Evolutionary conservation across 2,113 vertebrate species (phyloP), one percentile per base, ranked within the genome.

Genomic region (Sterna hirundo): DNA sequence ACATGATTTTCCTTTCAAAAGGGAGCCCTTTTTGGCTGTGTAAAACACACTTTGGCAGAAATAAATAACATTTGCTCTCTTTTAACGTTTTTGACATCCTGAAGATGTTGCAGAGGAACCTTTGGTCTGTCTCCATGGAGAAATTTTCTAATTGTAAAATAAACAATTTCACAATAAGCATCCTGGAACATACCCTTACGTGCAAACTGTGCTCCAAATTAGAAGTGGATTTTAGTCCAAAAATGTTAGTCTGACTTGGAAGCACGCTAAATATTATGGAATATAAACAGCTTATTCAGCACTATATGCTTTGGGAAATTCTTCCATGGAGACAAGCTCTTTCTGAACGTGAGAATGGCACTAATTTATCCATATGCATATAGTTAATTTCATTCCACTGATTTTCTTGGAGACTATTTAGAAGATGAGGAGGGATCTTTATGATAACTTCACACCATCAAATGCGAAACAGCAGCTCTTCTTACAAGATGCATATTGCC

Each of bases 201-300:
- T 81, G 60, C 30, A 94, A 83, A 71, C 42, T 88, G 9, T 74
- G 25, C 34, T 93, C 68, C n/a, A 78, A 90, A 94, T 58, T 54
- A 83, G 83, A 83, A 95, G 54, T 76, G 49, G 9, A 51, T 90
- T 93, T 93, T 36, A 62, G 32, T 86, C 25, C 21, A 83, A 80
- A 96, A 90, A 54, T 42, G 20, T 70, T 91, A 34, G 66, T 58
- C 38, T 72, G 57, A 61, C 34, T 83, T 93, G 68, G 75, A 92
- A 92, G 15, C 1, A 0, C 68, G 42, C 19, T 93, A 81, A 93
- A 40, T 47, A 52, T 57, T 72, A 68, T 17, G 15, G 71, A 90
- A 62, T 62, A 86, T 51, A 83, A 86, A 88, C 29, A 90, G 68
- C 90, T 94, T 95, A 91, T 92, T 94, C 91, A 92, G 88, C 90